phyloP scores from a whole-genome alignment of 1,140 invertebrate species.

The Hycleus phaleratus region DNA sequence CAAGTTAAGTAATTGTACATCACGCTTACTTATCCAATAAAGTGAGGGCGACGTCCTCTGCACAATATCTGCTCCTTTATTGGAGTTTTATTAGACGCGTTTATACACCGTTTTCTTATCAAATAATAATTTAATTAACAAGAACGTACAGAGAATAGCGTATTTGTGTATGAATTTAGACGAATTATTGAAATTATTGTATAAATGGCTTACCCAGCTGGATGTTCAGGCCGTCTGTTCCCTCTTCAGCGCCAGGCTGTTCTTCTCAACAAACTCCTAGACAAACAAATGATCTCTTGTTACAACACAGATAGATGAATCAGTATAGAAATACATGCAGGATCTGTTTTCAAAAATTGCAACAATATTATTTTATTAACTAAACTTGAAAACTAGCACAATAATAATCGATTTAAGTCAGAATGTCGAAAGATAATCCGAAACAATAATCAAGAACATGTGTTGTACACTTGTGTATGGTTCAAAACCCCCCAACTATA shows the following conservation, averaged over 20 bases:
- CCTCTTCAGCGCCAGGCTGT: conserved; percentile 10
- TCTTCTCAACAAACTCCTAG: conserved; percentile 7
- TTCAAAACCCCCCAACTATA: not conserved
- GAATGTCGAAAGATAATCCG: not conserved
- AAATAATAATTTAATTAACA: conserved; percentile 1
- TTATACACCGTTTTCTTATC: conserved; percentile 6
- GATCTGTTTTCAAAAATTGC: not conserved
- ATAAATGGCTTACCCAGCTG: conserved; percentile 6
- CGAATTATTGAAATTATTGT: too few species aligned
- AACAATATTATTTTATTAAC: not conserved
- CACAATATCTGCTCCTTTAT: not conserved
- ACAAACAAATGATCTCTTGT: conserved; percentile 1
- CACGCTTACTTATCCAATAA: not conserved
- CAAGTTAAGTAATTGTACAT: conserved; percentile 4
- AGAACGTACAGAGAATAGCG: too few species aligned
- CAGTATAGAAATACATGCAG: too few species aligned
- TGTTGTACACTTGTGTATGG: conserved; percentile 20
- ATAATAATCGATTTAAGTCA: not conserved
- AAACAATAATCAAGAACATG: conserved; percentile 15
- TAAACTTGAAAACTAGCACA: not conserved
- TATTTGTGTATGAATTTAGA: too few species aligned
- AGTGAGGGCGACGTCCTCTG: conserved; percentile 17
- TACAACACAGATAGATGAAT: too few species aligned
- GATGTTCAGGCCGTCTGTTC: conserved; percentile 9
- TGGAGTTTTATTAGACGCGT: conserved; percentile 6